Evolutionary conservation across 1,140 invertebrate genomes (phyloP).

Genomic region (Drosophila sucinea): DNA sequence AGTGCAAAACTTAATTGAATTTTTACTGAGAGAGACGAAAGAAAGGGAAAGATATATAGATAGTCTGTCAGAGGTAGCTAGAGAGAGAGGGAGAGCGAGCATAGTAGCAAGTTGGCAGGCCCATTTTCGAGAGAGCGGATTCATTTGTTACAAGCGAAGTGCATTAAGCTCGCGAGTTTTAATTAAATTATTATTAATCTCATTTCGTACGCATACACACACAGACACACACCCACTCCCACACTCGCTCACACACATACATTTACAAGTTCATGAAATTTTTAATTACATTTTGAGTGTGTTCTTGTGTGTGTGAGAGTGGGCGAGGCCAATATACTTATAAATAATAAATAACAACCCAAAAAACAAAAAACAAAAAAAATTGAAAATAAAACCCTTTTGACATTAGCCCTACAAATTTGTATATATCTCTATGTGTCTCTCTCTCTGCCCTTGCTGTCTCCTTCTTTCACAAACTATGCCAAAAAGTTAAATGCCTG

Average conservation of each 20-base stretch:
- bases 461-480: constrained; percentile 30
- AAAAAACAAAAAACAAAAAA: constrained; percentile 23
- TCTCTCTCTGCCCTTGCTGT: neutral
- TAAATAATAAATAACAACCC: constrained; percentile 10
- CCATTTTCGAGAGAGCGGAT: constrained; percentile 22
- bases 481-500: constrained; percentile 60
- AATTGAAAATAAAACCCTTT: constrained; percentile 28
- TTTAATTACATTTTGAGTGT: constrained; percentile 49
- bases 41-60: constrained; percentile 6
- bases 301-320: constrained; percentile 21
- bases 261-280: constrained; percentile 56
- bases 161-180: constrained; percentile 71
- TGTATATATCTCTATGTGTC: neutral
- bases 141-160: constrained; percentile 64
- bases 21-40: constrained; percentile 41
- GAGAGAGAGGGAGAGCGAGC: neutral
- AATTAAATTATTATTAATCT: constrained; percentile 81
- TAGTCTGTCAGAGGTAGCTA: neutral
- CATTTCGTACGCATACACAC: constrained; percentile 38
- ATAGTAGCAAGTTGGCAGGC: constrained; percentile 11
- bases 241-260: constrained; percentile 11
- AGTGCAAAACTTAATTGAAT: constrained; percentile 77
- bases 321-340: constrained; percentile 11
- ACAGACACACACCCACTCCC: constrained; percentile 21
- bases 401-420: constrained; percentile 23